A percentile compares a stretch with the other conserved stretches of the same genome.
Evolutionary conservation across 92 coral and sea anemone genomes (phyloP).

Genomic region (Zoanthus solanderi): DNA sequence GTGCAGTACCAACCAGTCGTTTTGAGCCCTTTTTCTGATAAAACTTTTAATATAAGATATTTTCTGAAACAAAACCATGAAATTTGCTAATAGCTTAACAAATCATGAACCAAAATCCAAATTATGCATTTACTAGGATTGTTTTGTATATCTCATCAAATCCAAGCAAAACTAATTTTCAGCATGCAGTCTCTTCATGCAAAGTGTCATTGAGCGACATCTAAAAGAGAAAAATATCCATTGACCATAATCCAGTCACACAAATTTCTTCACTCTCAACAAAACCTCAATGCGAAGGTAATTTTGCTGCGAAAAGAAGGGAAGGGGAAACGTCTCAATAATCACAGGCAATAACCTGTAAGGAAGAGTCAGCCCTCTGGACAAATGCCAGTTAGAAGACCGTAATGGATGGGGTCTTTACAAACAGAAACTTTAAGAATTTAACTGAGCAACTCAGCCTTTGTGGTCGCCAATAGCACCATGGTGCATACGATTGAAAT

Average conservation of each 20-base stretch:
- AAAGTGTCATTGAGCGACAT: constrained; percentile 46
- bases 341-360: background rate
- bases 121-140: too few species aligned
- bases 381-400: constrained; percentile 6
- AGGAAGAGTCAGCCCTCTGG: constrained; percentile 3
- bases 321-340: background rate
- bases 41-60: too few species aligned
- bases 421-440: background rate
- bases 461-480: background rate
- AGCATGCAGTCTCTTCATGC: constrained; percentile 27
- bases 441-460: background rate
- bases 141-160: too few species aligned
- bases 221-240: constrained; percentile 48
- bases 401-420: background rate
- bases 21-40: too few species aligned
- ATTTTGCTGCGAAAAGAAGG: constrained; percentile 7
- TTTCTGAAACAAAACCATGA: too few species aligned
- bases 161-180: too few species aligned
- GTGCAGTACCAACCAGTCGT: too few species aligned
- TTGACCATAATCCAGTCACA: constrained; percentile 40
- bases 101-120: too few species aligned
- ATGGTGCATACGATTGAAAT: background rate
- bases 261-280: constrained; percentile 45
- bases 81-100: too few species aligned
- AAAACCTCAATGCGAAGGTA: background rate